Evolutionary conservation across 2,797 vertebrate species (phyloP).

Genomic region (Psittacula derbiana): DNA sequence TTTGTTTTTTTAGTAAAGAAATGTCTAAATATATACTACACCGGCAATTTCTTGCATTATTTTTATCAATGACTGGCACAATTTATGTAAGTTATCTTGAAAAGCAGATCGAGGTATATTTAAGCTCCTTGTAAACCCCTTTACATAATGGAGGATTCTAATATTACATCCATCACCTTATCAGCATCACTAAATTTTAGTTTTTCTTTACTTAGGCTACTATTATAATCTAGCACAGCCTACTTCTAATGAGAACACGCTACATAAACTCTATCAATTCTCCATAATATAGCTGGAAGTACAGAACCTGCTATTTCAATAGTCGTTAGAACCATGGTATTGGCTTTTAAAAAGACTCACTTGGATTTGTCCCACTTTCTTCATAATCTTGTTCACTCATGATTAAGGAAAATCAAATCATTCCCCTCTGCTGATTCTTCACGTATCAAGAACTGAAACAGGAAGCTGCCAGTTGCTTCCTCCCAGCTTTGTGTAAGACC

Average conservation of each 20-base stretch:
- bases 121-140: conserved; percentile 12
- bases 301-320: background rate
- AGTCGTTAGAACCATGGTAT: background rate
- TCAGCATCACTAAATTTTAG: background rate
- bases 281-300: background rate
- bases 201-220: background rate
- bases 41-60: background rate
- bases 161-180: background rate
- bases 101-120: background rate
- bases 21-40: background rate
- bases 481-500: conserved; percentile 55
- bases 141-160: conserved; percentile 27
- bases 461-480: conserved; percentile 44
- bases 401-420: conserved; percentile 3
- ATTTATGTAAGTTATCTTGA: background rate
- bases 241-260: background rate
- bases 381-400: conserved; percentile 67
- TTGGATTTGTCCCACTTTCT: conserved; percentile 39
- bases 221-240: background rate
- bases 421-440: conserved; percentile 3
- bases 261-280: background rate
- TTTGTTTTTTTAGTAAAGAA: background rate
- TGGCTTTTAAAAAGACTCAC: conserved; percentile 58
- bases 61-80: background rate
- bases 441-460: background rate